Evolutionary conservation across 2,113 vertebrate genomes (phyloP), one percentile per base, ranked within the genome.

Genomic region (Onychostoma macrolepis): DNA sequence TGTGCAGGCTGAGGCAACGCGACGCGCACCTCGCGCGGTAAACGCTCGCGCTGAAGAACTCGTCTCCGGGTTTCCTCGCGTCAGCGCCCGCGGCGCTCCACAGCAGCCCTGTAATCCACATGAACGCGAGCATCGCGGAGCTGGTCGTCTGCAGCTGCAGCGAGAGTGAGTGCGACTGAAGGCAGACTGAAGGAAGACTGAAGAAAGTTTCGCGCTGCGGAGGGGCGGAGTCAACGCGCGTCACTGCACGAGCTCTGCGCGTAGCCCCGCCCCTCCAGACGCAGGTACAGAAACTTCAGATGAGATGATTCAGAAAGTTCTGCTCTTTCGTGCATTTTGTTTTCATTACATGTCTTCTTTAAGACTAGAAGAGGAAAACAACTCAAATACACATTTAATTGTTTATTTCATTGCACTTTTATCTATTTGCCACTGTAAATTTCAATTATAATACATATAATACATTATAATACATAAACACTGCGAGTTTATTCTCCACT

Each of bases 1-100:
- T 97, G 94, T 98, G 97, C 92, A 99, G 95, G 78, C 97, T 98
- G 86, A 99, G 96, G 93, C 97, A 99, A 91, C 97, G 95, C 90
- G 97, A 96, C 65, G 96, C 93, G 95, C 97, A 99, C 94, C 97
- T 95, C 71, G 97, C 97, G 90, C 96, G 94, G 90, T 94, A 96
- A 84, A 97, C 90, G 33, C 96, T 96, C 89, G 69, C 92, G 21
- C 95, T 90, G 88, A 96, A 94, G 93, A 96, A 94, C 90, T 98
- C 97, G 88, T 98, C 97, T 1, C 17, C 50, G 92, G 95, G 95
- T 91, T 94, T 95, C 91, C 95, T 95, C 61, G 95, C 94, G 4
- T 92, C 91, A 87, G 91, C 93, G 21, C 93, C 91, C 88, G 92
- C 92, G 92, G 91, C 92, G 92, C 93, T 94, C 92, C 91, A 93